Evolutionary conservation across 2,888 invertebrate genomes (phyloP).

Genomic region (Sminthurinus aureus): DNA sequence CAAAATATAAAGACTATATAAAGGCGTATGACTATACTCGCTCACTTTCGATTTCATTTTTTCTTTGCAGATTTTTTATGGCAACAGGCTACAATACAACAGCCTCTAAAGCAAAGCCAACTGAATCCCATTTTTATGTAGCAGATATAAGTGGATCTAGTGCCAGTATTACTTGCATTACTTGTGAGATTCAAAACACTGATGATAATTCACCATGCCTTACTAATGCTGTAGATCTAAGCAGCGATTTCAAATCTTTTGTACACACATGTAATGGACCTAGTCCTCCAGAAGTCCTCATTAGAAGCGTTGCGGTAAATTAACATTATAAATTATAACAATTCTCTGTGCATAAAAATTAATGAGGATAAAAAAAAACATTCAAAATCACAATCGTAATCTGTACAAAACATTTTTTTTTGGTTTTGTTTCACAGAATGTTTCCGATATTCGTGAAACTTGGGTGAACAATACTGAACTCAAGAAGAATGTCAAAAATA

Average conservation of each 20-base stretch:
- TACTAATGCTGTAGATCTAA: conserved; percentile 75
- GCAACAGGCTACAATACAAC: conserved; percentile 68
- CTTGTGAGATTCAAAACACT: conserved; percentile 72
- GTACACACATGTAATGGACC: conserved; percentile 85
- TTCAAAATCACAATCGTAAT: neutral
- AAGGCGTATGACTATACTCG: no score
- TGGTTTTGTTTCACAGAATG: conserved; percentile 18
- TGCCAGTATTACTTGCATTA: conserved; percentile 72
- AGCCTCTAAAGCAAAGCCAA: conserved; percentile 72
- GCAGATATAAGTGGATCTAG: conserved; percentile 66
- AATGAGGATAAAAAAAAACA: neutral
- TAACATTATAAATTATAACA: neutral
- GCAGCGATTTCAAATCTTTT: conserved; percentile 72
- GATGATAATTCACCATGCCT: conserved; percentile 67
- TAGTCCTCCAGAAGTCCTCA: conserved; percentile 75
- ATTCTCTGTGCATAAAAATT: neutral
- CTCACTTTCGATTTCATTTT: no score
- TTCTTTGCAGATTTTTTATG: conserved; percentile 76
- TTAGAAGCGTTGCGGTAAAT: conserved; percentile 65
- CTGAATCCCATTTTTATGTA: conserved; percentile 81
- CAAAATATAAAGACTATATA: no score
- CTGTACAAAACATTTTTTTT: no score
- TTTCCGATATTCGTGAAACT: conserved; percentile 59
- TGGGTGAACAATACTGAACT: conserved; percentile 69
- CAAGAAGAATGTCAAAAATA: conserved; percentile 26